phyloP scores from a whole-genome alignment of 2,888 invertebrate genomes.

The Eugnorisma glareosa region DNA sequence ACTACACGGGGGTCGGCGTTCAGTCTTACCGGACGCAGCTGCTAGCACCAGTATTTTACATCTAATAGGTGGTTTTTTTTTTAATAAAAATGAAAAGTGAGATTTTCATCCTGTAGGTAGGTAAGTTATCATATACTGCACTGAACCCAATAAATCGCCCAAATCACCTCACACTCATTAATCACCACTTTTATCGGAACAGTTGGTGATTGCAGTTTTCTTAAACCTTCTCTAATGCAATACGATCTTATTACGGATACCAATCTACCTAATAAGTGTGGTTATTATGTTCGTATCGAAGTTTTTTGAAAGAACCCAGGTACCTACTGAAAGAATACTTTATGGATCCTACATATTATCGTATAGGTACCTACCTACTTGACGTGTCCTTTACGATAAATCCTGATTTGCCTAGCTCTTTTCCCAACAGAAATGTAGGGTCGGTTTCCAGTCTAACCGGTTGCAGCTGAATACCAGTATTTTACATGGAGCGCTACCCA shows the following conservation, averaged over 20 bases:
- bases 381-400: not conserved
- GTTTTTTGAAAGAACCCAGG: too few species aligned
- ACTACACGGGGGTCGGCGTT: not conserved
- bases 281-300: not conserved
- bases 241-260: not conserved
- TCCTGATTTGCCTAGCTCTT: not conserved
- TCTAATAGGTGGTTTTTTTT: not conserved
- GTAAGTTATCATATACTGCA: not conserved
- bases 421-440: not conserved
- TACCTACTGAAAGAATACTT: not conserved
- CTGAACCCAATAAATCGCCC: not conserved
- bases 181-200: not conserved
- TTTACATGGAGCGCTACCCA: not conserved
- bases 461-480: not conserved
- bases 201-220: conserved; percentile 1
- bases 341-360: not conserved
- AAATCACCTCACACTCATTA: not conserved
- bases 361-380: too few species aligned
- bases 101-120: not conserved
- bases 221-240: not conserved
- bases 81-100: not conserved
- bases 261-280: not conserved
- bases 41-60: not conserved
- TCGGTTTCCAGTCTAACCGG: not conserved
- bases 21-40: not conserved